Percentiles rank a stretch among this genome's conserved stretches.
Conservation (phyloP, 1,140 invertebrate genomes). For the Calephelis nemesis region DNA sequence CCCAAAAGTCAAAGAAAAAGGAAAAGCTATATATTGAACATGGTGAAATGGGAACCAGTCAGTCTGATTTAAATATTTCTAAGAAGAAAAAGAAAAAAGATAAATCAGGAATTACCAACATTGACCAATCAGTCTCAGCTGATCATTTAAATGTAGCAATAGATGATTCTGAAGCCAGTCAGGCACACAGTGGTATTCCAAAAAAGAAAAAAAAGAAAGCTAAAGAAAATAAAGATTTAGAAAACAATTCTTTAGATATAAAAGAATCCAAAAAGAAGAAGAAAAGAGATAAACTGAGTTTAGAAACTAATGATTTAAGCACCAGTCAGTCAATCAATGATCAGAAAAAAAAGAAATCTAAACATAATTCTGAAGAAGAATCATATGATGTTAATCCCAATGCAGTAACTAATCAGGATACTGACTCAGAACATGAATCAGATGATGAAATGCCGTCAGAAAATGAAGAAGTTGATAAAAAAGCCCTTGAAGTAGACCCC, state of each 20-base stretch:
- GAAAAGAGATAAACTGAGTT: constrained; percentile 22
- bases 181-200: background rate
- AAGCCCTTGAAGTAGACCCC: constrained; percentile 44
- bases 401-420: constrained; percentile 62
- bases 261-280: constrained; percentile 27
- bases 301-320: constrained; percentile 15
- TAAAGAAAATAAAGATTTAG: constrained; percentile 12
- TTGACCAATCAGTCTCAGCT: background rate
- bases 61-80: background rate
- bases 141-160: background rate
- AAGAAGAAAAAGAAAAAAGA: constrained; percentile 11
- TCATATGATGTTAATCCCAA: constrained; percentile 53
- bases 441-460: constrained; percentile 68
- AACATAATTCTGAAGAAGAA: constrained; percentile 29
- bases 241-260: constrained; percentile 2
- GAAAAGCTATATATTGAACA: background rate
- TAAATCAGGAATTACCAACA: background rate
- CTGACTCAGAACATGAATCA: constrained; percentile 70
- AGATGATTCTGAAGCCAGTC: background rate
- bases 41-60: no score
- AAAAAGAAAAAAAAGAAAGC: constrained; percentile 2
- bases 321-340: constrained; percentile 19
- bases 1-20: background rate
- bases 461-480: constrained; percentile 59
- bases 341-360: constrained; percentile 22